phyloP scores from a whole-genome alignment of 1,140 invertebrate species.

The Aphelenchoides besseyi region DNA sequence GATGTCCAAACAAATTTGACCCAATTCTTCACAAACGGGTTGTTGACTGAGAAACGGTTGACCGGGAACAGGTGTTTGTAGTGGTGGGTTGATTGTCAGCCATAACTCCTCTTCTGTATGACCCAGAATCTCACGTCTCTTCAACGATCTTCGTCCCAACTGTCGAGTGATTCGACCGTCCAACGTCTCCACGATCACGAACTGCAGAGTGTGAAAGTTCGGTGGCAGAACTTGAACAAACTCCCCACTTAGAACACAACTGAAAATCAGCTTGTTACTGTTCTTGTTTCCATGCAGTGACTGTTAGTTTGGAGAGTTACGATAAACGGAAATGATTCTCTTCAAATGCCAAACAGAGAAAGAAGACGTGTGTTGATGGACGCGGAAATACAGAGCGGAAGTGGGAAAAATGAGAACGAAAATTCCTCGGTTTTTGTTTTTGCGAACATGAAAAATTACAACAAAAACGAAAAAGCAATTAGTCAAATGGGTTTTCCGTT shows the following conservation, averaged over 20 bases:
- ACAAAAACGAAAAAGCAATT: no score
- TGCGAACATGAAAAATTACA: no score
- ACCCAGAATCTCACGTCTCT: neutral
- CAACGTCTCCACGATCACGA: conserved; percentile 13
- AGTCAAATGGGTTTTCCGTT: no score
- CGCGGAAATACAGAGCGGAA: no score
- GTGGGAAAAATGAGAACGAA: no score
- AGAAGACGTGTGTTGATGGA: no score
- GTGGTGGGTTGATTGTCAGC: conserved; percentile 1
- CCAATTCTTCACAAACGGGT: conserved; percentile 13
- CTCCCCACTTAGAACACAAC: conserved; percentile 15
- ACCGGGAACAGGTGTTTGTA: conserved; percentile 9
- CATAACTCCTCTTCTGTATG: neutral
- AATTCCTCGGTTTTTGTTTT: no score
- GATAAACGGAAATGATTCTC: no score
- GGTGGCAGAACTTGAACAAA: conserved; percentile 1
- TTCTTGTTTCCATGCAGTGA: no score
- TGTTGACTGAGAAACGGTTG: conserved; percentile 14
- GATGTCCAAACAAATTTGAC: conserved; percentile 19
- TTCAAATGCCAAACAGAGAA: no score
- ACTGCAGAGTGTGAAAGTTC: conserved; percentile 4
- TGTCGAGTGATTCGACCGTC: conserved; percentile 17
- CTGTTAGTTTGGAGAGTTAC: no score
- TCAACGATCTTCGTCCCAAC: conserved; percentile 11
- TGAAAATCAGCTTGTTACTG: no score